These are phyloP conservation scores for Denticeps clupeoides DNA, from an alignment of 2,797 vertebrate genomes.

Conservation along the genomic window DNA sequence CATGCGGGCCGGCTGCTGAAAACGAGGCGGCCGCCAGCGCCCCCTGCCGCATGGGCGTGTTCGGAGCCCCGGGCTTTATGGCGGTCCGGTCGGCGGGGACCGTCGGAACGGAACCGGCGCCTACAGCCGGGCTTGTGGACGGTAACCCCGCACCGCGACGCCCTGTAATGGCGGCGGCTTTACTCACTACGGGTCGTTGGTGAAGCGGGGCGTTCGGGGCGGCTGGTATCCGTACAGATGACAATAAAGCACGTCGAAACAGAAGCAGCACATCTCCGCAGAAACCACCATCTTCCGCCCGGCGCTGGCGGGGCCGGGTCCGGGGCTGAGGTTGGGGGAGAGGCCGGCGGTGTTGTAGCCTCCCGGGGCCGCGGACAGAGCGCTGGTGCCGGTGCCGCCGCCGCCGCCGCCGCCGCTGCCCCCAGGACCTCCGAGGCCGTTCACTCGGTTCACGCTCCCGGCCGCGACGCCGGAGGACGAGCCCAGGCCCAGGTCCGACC, in stretches of 20 bases:
- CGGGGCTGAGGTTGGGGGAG: slow-evolving; percentile 69
- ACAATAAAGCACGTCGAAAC: slow-evolving; percentile 98
- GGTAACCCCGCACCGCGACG: too few relatives aligned
- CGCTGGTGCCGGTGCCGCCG: slow-evolving; percentile 56
- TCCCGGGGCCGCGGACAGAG: slow-evolving; percentile 63
- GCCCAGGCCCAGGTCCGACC: slow-evolving; percentile 76
- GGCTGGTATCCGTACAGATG: slow-evolving; percentile 98
- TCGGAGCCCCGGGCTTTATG: too few relatives aligned
- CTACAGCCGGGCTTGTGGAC: too few relatives aligned
- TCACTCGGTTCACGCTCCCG: slow-evolving; percentile 64
- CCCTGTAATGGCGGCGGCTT: slow-evolving; percentile 7
- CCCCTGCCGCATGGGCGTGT: too few relatives aligned
- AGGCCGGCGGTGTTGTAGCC: slow-evolving; percentile 69
- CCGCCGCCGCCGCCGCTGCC: slow-evolving; percentile 54
- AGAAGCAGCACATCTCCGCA: slow-evolving; percentile 98
- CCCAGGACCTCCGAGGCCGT: slow-evolving; percentile 74
- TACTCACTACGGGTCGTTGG: slow-evolving; percentile 95
- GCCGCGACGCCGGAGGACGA: slow-evolving; percentile 66
- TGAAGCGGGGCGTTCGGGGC: slow-evolving; percentile 95
- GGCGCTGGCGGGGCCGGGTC: slow-evolving; percentile 72
- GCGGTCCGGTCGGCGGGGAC: too few relatives aligned
- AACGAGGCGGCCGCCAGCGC: too few relatives aligned
- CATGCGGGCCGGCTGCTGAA: too few relatives aligned
- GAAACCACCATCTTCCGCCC: slow-evolving; percentile 94
- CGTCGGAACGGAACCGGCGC: too few relatives aligned